A percentile compares a stretch with the other conserved stretches of the same genome.
Evolutionary conservation across 2,888 invertebrate genomes (phyloP).

Genomic region (Lasioglossum morio): DNA sequence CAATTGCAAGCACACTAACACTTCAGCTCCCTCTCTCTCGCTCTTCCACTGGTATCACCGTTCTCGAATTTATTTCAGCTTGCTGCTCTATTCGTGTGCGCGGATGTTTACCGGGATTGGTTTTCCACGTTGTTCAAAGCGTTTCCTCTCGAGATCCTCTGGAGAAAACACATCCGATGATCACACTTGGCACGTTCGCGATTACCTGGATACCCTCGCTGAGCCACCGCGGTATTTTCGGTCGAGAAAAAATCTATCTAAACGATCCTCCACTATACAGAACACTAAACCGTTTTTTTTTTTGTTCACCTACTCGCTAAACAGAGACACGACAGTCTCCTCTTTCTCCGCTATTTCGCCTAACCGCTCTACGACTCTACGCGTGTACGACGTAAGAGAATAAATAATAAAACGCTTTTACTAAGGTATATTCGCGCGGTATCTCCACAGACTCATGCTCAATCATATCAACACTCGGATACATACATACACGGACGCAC

Average conservation of each 20-base stretch:
- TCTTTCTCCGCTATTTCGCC: slow-evolving; percentile 48
- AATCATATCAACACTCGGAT: slow-evolving; percentile 24
- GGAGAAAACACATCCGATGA: slow-evolving; percentile 63
- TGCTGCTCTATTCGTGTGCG: slow-evolving; percentile 18
- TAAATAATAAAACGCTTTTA: slow-evolving; percentile 83
- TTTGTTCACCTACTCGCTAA: slow-evolving; percentile 76
- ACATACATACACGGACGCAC: not conserved
- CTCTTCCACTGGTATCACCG: slow-evolving; percentile 58
- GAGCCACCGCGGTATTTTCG: slow-evolving; percentile 79
- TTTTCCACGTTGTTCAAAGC: slow-evolving; percentile 28
- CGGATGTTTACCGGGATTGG: slow-evolving; percentile 10
- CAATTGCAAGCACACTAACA: slow-evolving; percentile 44
- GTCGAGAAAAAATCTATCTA: slow-evolving; percentile 75
- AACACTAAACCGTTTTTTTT: slow-evolving; percentile 75
- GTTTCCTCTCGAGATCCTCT: slow-evolving; percentile 45
- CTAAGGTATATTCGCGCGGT: slow-evolving; percentile 68
- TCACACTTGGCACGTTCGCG: slow-evolving; percentile 74
- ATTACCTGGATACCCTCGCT: slow-evolving; percentile 71
- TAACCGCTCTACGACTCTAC: slow-evolving; percentile 77
- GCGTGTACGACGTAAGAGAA: slow-evolving; percentile 81
- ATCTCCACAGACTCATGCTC: slow-evolving; percentile 38
- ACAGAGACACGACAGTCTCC: slow-evolving; percentile 78
- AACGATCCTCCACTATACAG: slow-evolving; percentile 77
- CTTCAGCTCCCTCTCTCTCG: slow-evolving; percentile 2
- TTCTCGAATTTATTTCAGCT: slow-evolving; percentile 15